Evolutionary conservation across 2,113 vertebrate genomes (phyloP).

Genomic region (Haemorhous mexicanus): DNA sequence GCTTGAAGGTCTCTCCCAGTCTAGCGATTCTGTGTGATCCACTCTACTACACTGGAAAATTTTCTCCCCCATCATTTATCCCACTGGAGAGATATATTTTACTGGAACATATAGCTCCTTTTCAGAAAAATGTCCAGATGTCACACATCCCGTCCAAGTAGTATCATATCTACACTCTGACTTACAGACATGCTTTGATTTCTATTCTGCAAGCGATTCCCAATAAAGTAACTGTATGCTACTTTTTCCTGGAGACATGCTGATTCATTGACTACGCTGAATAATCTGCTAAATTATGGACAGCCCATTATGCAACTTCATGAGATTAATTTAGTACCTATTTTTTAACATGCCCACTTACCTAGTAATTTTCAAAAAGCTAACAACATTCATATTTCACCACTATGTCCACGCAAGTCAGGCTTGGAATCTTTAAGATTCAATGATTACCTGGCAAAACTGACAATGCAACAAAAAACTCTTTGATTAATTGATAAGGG

Average conservation of each 20-base stretch:
- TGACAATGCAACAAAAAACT: background rate
- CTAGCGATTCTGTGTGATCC: too few relatives aligned
- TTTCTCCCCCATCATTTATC: background rate
- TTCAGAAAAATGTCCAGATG: background rate
- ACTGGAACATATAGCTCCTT: background rate
- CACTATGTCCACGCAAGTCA: rapidly evolving
- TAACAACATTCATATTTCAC: background rate
- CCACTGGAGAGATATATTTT: background rate
- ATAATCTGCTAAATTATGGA: background rate
- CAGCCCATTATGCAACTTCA: background rate
- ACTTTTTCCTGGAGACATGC: background rate
- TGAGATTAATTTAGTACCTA: background rate
- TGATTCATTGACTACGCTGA: background rate
- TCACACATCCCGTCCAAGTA: background rate
- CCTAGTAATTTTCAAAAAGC: background rate
- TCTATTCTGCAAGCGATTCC: background rate
- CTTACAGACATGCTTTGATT: background rate
- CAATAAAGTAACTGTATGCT: background rate
- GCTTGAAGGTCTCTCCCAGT: too few relatives aligned
- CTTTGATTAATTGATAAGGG: background rate
- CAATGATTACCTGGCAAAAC: background rate
- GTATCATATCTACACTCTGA: background rate
- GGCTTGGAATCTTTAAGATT: background rate
- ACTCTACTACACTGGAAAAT: background rate
- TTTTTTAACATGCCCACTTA: background rate